Percentiles rank a stretch among this genome's conserved stretches.
These are phyloP conservation scores for Yoshiicerus persimilis DNA, from an alignment of 1,140 invertebrate genomes.

Conservation along the genomic window DNA sequence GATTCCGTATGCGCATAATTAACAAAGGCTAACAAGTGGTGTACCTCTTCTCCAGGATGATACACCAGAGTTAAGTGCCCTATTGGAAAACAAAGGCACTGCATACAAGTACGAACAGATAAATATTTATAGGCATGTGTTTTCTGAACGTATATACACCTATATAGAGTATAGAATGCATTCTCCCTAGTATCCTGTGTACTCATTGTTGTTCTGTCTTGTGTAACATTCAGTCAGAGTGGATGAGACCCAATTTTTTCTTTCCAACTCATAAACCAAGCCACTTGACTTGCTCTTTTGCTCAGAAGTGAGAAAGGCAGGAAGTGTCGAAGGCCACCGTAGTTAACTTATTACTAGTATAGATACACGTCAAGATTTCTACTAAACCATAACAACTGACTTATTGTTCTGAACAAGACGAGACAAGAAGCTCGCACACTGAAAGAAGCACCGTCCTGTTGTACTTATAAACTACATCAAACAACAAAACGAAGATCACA, in stretches of 20 bases:
- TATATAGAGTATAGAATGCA: not conserved
- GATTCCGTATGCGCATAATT: too few species aligned
- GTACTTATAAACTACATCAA: not conserved
- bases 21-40: too few species aligned
- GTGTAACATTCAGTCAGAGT: not conserved
- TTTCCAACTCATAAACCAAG: conserved; percentile 13
- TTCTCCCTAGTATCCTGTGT: not conserved
- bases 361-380: not conserved
- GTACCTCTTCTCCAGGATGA: too few species aligned
- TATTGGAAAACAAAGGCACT: too few species aligned
- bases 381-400: not conserved
- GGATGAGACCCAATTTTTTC: not conserved
- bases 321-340: conserved; percentile 14
- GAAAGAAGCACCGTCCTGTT: not conserved
- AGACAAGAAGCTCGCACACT: not conserved
- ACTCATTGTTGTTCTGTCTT: not conserved
- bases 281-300: not conserved
- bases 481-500: not conserved
- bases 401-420: not conserved
- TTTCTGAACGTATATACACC: not conserved
- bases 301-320: conserved; percentile 7
- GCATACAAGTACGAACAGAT: too few species aligned
- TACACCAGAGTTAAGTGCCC: too few species aligned
- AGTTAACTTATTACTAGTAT: conserved; percentile 4
- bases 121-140: not conserved